phyloP scores from a whole-genome alignment of 1,140 invertebrate genomes.

The Heliconius nattereri region DNA sequence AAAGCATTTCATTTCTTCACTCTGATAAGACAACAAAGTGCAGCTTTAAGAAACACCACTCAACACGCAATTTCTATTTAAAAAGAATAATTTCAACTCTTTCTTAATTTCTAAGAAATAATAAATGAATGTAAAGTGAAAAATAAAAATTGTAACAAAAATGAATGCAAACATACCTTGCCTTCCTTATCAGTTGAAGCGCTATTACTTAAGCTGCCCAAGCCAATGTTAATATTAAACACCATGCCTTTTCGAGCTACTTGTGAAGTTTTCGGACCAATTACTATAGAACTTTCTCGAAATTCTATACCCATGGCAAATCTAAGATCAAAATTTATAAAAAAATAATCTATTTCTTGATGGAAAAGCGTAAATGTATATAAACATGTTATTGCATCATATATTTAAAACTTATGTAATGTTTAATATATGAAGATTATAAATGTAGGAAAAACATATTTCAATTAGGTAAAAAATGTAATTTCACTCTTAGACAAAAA shows the following conservation, averaged over 20 bases:
- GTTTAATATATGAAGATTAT: neutral
- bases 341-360: neutral
- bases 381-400: neutral
- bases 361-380: neutral
- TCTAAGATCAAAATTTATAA: slow-evolving; percentile 49
- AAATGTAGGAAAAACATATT: neutral
- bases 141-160: neutral
- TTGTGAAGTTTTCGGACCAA: slow-evolving; percentile 93
- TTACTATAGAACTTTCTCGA: slow-evolving; percentile 94
- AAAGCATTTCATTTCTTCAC: too few relatives aligned
- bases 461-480: too few relatives aligned
- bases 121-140: too few relatives aligned
- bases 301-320: slow-evolving; percentile 99
- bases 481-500: too few relatives aligned
- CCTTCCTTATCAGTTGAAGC: slow-evolving; percentile 91
- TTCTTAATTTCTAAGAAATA: too few relatives aligned
- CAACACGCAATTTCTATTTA: too few relatives aligned
- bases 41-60: too few relatives aligned
- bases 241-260: slow-evolving; percentile 97
- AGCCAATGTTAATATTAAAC: slow-evolving; percentile 97
- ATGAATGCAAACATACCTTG: slow-evolving; percentile 80
- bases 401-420: neutral
- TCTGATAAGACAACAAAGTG: too few relatives aligned
- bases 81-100: too few relatives aligned
- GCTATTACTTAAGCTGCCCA: slow-evolving; percentile 93